Evolutionary conservation across 1,140 invertebrate species (phyloP), one percentile per base, ranked within the genome.

Genomic region (Drepana arcuata): DNA sequence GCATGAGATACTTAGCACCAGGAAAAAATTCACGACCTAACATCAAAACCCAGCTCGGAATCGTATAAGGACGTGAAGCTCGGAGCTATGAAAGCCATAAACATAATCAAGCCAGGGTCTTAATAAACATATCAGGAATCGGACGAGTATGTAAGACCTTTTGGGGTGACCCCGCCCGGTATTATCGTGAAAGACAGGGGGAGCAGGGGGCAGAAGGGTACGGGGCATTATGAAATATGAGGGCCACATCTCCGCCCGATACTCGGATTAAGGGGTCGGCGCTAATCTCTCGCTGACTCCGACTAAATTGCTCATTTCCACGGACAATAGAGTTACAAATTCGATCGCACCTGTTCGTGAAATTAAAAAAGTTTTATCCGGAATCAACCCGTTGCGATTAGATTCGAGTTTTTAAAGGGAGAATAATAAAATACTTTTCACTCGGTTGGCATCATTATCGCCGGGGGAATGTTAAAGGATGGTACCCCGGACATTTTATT

Each of bases 181-280:
- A 39, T 47, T 50, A 55, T 48, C 40, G 44, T 25, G 7, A 18
- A 33, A 44, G 36, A 42, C 41, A 34, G 39, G 14, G 16, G 24
- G 27, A 31, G 24, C 14, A 13, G 32, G 44, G 7, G 21, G 31
- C 34, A 30, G 15, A 14, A n/a, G 14, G 16, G 26, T 23, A 15
- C 33, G 44, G 40, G 33, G 38, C 37, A 48, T 62, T 65, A 65
- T 65, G 62, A 65, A 62, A 62, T 62, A 65, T 62, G 50, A 56
- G 55, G 52, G 51, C 37, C 50, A 43, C 42, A 53, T 48, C 36
- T 41, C 25, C 46, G 31, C 34, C 45, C 57, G 51, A 55, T 59
- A 42, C 36, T 48, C 16, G 57, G 57, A 58, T 61, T 65, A 61
- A 48, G 34, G 45, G 41, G 29, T 28, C 45, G 40, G 25, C 32